Conservation (phyloP, 2,888 invertebrate species). For the Hecatera dysodea region DNA sequence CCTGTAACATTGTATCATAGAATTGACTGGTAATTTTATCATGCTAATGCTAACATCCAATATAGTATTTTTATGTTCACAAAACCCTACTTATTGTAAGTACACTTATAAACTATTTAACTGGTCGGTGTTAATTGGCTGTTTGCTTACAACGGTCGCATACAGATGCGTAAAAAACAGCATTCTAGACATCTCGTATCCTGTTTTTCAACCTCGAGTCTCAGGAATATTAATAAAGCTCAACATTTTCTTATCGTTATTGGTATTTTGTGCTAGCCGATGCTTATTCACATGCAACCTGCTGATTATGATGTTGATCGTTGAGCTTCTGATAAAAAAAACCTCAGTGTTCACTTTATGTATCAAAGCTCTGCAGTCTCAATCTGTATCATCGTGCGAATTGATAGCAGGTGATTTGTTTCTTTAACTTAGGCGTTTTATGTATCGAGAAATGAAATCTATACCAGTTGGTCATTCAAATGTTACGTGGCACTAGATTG, state of each 20-base stretch:
- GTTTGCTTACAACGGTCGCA: slow-evolving; percentile 58
- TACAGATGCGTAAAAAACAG: slow-evolving; percentile 49
- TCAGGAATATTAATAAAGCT: slow-evolving; percentile 25
- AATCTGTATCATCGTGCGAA: slow-evolving; percentile 1
- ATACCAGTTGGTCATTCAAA: slow-evolving; percentile 23
- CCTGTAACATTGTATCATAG: slow-evolving; percentile 7
- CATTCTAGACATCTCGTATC: slow-evolving; percentile 49
- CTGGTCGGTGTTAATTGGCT: slow-evolving; percentile 54
- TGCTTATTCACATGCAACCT: slow-evolving; percentile 11
- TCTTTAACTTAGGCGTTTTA: slow-evolving; percentile 10
- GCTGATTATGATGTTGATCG: slow-evolving; percentile 6
- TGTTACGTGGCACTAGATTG: slow-evolving; percentile 9
- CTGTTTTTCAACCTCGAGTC: slow-evolving; percentile 39
- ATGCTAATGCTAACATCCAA: slow-evolving; percentile 18
- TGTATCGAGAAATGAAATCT: slow-evolving; percentile 2
- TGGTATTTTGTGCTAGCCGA: slow-evolving; percentile 20
- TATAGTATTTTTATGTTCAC: slow-evolving; percentile 19
- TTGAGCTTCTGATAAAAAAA: slow-evolving; percentile 10
- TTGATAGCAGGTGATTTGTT: background rate
- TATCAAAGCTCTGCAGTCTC: background rate
- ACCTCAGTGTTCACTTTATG: background rate
- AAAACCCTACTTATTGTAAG: slow-evolving; percentile 37
- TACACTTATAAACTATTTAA: slow-evolving; percentile 52
- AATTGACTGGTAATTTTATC: background rate
- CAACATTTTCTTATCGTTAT: slow-evolving; percentile 31